Evolutionary conservation across 2,113 vertebrate genomes (phyloP), one percentile per base, ranked within the genome.

Genomic region (Gobiocypris rarus): DNA sequence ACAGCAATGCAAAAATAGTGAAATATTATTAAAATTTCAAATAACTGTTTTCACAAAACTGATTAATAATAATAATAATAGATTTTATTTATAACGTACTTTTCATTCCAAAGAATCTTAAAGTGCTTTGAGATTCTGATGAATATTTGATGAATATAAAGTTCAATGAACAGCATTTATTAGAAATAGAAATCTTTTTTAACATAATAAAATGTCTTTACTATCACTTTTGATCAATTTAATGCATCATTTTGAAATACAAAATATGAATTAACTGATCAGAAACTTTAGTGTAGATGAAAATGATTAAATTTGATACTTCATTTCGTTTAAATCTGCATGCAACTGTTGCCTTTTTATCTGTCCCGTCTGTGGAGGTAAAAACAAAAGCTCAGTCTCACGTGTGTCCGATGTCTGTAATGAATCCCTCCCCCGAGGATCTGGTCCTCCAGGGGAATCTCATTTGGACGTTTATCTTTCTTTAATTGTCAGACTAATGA

Each of bases 401-500:
- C 9, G 19, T 11, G 73, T 52, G 54, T 75, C 73, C 14, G 28
- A 56, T 22, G 28, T 76, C 34, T 38, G 31, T 76, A 38, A 34
- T 28, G 26, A 56, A 31, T 28, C 31, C 5, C 19, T 38, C 26
- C 17, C 5, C 73, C 2, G 28, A 41, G 28, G 52, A 14, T 38
- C 22, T 19, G 3, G 9, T 56, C 19, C 17, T 56, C 28, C 52
- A 58, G 43, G 31, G 54, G 8, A 63, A 43, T 41, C 77, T 76
- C 17, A 28, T 63, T 83, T n/a, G 22, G 26, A 59, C 43, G 3
- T 45, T 41, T 56, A 69, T 65, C 79, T 59, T 45, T 69, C 67
- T 79, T 59, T 80, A 83, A 87, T 69, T 14, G 70, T 41, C 81
- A 76, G 81, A 74, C 65, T 65, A 15, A 43, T 71, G 63, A 24